Conservation (phyloP, 1,140 invertebrate species). For the Zaprionus vittiger region DNA sequence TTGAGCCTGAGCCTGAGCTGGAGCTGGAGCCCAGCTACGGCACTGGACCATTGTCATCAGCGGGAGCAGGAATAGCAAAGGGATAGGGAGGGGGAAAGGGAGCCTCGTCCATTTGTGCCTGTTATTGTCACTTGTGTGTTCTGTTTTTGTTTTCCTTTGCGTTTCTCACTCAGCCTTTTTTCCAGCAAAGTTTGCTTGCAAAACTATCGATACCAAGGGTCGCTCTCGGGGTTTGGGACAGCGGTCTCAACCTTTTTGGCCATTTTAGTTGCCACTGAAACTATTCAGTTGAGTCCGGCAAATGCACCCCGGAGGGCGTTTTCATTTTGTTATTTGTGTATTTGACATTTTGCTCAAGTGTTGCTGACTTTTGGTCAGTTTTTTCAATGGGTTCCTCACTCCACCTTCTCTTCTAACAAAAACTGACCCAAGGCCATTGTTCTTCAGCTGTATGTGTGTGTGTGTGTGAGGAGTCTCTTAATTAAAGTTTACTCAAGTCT, state of each 20-base stretch:
- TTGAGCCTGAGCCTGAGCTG: not conserved
- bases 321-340: conserved; percentile 78
- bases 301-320: conserved; percentile 79
- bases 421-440: conserved; percentile 54
- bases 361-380: conserved; percentile 79
- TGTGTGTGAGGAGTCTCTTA: conserved; percentile 55
- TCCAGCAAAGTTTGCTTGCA: conserved; percentile 39
- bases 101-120: conserved; percentile 52
- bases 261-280: conserved; percentile 62
- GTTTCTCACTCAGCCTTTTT: conserved; percentile 65
- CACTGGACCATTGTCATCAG: conserved; percentile 61
- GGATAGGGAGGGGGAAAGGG: too few relatives aligned
- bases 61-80: conserved; percentile 8
- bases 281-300: conserved; percentile 72
- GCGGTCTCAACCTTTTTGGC: conserved; percentile 59
- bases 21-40: not conserved
- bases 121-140: conserved; percentile 38
- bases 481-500: conserved; percentile 75
- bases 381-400: conserved; percentile 20
- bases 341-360: conserved; percentile 82
- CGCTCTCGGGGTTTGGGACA: not conserved
- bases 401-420: too few relatives aligned
- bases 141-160: conserved; percentile 46
- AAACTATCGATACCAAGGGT: conserved; percentile 65
- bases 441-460: conserved; percentile 40